Base-by-base conservation (phyloP, 2,797 vertebrate genomes). In the Sitta carolinensis region DNA sequence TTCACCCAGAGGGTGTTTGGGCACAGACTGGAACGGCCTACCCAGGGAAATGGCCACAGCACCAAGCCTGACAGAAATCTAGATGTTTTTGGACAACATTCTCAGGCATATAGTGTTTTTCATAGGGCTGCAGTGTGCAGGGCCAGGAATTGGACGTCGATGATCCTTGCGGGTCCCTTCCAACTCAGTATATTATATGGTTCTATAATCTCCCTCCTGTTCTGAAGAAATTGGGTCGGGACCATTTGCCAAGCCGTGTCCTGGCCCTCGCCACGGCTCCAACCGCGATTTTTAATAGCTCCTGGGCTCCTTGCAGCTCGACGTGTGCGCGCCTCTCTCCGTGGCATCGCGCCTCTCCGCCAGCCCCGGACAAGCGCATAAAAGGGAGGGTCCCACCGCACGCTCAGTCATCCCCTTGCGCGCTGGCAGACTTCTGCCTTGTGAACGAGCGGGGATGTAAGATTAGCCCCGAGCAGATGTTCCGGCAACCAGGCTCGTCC, bases 381-480 rank as follows among this genome's bases (percentile, higher is more conserved):
- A 55, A 32, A 58, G 25, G 45, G 54, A 36, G 29, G 30, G 23
- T 76, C 47, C 32, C n/a, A 51, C 34, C 10, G 7, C 50, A 64
- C 6, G 12, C 47, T 77, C 84, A 36, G 64, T 22, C 91, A 21
- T n/a, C 6, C 11, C 47, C 45, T 30, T 32, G 12, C 4, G 87
- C 62, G 8, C 45, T 26, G 38, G 43, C 11, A 11, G 36, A 5
- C 8, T 73, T 76, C 22, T 40, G 20, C 40, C n/a, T 45, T 8
- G 73, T 4, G 38, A 72, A 40, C 21, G 64, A 52, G 84, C 29
- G 36, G 14, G 34, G 36, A 11, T 29, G 59, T 72, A 78, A 87
- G 76, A 40, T 22, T 6, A 15, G 64, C 57, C 10, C 63, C 0
- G 12, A 85, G 87, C 96, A 97, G 95, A 97, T 95, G 94, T 85